Conservation (phyloP, 2,113 vertebrate species). For the Condylura cristata region DNA sequence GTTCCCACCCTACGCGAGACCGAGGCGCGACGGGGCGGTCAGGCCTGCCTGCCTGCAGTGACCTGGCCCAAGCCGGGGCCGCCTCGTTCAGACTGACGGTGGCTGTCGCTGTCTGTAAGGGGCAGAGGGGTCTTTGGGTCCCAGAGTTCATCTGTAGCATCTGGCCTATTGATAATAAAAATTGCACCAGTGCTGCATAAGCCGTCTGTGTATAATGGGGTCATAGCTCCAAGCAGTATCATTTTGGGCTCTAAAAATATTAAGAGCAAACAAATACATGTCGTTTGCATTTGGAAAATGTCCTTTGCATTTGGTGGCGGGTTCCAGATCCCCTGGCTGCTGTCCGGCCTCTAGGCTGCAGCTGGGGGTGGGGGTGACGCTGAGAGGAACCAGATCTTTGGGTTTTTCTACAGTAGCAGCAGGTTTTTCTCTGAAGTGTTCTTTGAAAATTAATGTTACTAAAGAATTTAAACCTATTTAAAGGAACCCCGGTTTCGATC, state of each 20-base stretch:
- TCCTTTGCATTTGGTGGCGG: too few relatives aligned
- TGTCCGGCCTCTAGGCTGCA: neutral
- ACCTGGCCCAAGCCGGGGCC: neutral
- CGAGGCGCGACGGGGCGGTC: neutral
- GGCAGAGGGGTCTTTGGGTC: neutral
- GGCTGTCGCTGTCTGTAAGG: neutral
- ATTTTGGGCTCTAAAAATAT: neutral
- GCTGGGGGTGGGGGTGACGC: neutral
- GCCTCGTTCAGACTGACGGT: neutral
- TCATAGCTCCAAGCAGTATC: neutral
- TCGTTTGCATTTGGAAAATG: neutral
- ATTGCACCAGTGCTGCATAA: neutral
- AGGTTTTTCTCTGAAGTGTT: constrained; percentile 40
- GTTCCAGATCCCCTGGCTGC: neutral
- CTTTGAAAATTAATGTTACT: constrained; percentile 53
- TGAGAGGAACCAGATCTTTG: neutral
- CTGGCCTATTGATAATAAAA: neutral
- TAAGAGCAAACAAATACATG: neutral
- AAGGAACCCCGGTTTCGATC: constrained; percentile 39
- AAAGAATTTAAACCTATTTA: constrained; percentile 17
- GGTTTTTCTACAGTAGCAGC: neutral
- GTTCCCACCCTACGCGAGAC: neutral
- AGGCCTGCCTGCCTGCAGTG: neutral
- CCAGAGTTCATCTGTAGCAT: neutral
- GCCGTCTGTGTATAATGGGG: neutral